Evolutionary conservation across 1,140 invertebrate species (phyloP), one percentile per base, ranked within the genome.

Genomic region (Aphelinus atriplicis): DNA sequence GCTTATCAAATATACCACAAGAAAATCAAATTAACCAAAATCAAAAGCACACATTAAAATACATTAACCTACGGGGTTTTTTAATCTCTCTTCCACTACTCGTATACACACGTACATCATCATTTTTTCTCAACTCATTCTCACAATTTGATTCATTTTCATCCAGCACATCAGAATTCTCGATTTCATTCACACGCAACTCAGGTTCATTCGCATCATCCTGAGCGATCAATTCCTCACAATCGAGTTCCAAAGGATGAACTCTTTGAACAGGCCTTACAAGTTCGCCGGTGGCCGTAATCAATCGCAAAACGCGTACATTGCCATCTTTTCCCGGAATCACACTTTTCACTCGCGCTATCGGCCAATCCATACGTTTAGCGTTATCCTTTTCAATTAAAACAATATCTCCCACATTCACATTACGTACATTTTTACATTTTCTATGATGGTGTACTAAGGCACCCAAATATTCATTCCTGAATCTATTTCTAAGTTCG

Each of bases 401-500:
- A 64, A 64, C 62, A 64, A 64, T 64, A 64, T 64, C 62, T 43
- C 26, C 6, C 47, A 64, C 47, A 46, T 64, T 64, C 1, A 7
- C 45, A 64, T 64, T 64, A 50, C 7, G 47, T 26, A 26, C 26
- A 26, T 26, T 26, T 0, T 10, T 48, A 10, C 45, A 1, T 9
- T 64, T 64, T 64, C 7, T 46, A 7, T 43, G 7, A 26, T 66
- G 2, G 3, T 10, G 26, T 61, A 58, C 1, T 9, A 2, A 26
- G 26, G 26, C 26, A 26, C 26, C 26, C 26, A 26, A 26, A 26
- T 26, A 26, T 26, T 26, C 26, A n/a, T n/a, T 6, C n/a, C 6
- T 46, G 78, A 10, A 81, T 65, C 63, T 81, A 81, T 61, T 81
- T 78, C 3, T 26, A 65, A 80, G 64, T n/a, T 78, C n/a, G 3